Evolutionary conservation across 30 jellyfish, hydroid and myxozoan species (phyloP), one percentile per base, ranked within the genome.

Genomic region (Aurelia sp.): DNA sequence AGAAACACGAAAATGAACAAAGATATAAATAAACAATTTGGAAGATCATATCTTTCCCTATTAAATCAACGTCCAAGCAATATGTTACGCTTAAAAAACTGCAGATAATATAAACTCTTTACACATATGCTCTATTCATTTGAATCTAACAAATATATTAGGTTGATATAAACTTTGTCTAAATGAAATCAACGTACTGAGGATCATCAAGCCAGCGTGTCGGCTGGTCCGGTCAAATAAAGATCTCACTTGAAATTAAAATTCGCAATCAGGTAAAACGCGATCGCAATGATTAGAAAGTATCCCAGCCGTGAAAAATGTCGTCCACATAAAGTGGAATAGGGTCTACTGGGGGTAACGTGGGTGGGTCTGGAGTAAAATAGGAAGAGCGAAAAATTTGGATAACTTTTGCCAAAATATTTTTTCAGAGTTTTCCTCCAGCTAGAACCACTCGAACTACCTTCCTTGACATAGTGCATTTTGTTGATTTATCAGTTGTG

Each of bases 31-130:
- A 48, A 82, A 82, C 76, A 82, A 82, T 82, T 69, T 67, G 92
- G 92, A 82, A 82, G 92, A 82, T 82, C 92, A 82, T 48, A 82
- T 82, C 92, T 70, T 55, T 82, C 92, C 92, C 82, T 82, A 81
- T 82, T 48, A 82, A 82, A 82, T 70, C 92, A 82, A 82, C 92
- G 71, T 67, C 86, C 82, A 82, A 58, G 91, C 91, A 82, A 70
- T 69, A 72, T 82, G 86, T 72, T 70, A 77, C 88, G 88, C 88
- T 68, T 67, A 55, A 67, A 82, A 82, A 82, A 82, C 86, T 82
- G 86, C 82, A 47, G 82, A 62, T 67, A 82, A 82, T 82, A 82
- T 82, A 82, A 82, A 82, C 92, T 82, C 92, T 62, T 82, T 69
- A 80, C 90, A 80, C 62, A 63, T 77, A 77, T 70, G 63, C 79